These are phyloP conservation scores for Erpornis zantholeuca DNA, from an alignment of 2,113 vertebrate species.

Conservation along the genomic window DNA sequence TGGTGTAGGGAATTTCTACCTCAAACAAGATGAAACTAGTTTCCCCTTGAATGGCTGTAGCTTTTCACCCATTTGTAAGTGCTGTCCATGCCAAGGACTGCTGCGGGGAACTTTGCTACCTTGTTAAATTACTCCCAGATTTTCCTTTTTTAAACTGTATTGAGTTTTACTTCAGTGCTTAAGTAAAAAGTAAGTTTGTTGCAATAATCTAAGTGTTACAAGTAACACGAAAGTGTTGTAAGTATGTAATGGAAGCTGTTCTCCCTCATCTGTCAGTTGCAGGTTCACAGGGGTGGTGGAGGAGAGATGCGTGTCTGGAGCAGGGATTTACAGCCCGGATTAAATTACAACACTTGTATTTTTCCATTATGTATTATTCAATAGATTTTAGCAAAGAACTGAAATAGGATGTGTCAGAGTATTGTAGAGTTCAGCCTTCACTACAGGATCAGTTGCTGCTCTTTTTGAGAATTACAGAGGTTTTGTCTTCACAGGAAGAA, in stretches of 20 bases:
- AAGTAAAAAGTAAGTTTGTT: not conserved
- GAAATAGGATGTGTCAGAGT: not conserved
- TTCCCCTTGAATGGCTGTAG: not conserved
- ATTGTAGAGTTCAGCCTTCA: fast-evolving
- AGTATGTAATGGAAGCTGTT: not conserved
- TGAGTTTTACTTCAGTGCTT: not conserved
- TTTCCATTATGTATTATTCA: not conserved
- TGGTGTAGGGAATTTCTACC: not conserved
- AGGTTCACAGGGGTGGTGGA: not conserved
- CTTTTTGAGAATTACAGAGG: not conserved
- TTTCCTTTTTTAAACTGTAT: not conserved
- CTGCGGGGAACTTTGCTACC: not conserved
- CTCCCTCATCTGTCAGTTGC: not conserved
- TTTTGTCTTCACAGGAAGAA: not conserved
- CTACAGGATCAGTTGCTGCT: not conserved
- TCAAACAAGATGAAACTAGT: not conserved
- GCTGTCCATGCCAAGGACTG: not conserved
- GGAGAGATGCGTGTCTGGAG: not conserved
- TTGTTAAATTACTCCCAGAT: not conserved
- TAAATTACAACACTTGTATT: not conserved
- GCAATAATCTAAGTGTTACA: not conserved
- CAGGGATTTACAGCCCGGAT: not conserved
- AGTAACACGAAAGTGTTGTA: not conserved
- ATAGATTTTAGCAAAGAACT: not conserved
- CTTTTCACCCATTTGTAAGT: not conserved